phyloP scores from a whole-genome alignment of 2,888 invertebrate genomes.

The Chrysomela aeneicollis region DNA sequence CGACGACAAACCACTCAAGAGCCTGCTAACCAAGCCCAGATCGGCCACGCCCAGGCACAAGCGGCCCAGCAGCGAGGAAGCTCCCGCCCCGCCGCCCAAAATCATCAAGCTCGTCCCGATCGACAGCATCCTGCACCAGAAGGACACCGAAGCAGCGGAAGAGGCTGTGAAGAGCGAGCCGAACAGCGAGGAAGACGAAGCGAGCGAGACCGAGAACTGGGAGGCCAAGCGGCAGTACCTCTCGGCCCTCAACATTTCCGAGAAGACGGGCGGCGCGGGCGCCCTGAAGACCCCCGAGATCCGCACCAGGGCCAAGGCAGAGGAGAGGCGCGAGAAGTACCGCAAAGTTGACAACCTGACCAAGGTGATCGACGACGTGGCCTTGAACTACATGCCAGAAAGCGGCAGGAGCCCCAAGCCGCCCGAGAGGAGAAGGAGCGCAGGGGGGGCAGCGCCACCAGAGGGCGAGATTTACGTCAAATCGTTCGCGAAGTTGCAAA shows the following conservation, averaged over 20 bases:
- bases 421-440: slow-evolving; percentile 25
- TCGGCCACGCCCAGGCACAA: not conserved
- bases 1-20: not conserved
- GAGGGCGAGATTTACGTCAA: slow-evolving; percentile 53
- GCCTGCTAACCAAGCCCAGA: too few species aligned
- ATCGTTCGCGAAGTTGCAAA: slow-evolving; percentile 52
- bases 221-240: slow-evolving; percentile 48
- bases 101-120: slow-evolving; percentile 46
- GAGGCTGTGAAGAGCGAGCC: slow-evolving; percentile 57
- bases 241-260: slow-evolving; percentile 56
- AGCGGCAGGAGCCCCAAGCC: slow-evolving; percentile 30
- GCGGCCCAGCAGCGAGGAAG: slow-evolving; percentile 10
- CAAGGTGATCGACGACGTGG: slow-evolving; percentile 45
- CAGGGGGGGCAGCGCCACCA: slow-evolving; percentile 15
- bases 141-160: slow-evolving; percentile 11
- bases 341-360: slow-evolving; percentile 42
- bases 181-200: slow-evolving; percentile 50
- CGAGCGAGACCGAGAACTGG: slow-evolving; percentile 35
- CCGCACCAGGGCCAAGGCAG: slow-evolving; percentile 53
- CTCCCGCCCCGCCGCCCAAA: slow-evolving; percentile 35
- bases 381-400: slow-evolving; percentile 41
- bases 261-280: slow-evolving; percentile 47
- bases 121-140: slow-evolving; percentile 43
- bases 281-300: slow-evolving; percentile 49
- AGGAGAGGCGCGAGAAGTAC: slow-evolving; percentile 48